These are phyloP conservation scores for Alcedo quadribrachys DNA, from an alignment of 2,797 vertebrate species.

Conservation along the genomic window DNA sequence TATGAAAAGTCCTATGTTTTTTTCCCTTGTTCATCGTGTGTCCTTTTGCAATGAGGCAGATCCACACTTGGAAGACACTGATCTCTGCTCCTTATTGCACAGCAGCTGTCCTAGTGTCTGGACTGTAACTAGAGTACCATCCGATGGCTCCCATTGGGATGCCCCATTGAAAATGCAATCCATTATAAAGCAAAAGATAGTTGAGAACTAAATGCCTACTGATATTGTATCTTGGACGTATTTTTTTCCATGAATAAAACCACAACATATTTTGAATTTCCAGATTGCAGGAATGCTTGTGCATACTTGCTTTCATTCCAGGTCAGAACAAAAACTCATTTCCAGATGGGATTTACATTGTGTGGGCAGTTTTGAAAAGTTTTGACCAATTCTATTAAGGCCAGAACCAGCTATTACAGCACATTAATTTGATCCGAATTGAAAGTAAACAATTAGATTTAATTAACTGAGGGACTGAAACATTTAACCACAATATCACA, in stretches of 20 bases:
- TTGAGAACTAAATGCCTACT: background rate
- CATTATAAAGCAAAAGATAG: background rate
- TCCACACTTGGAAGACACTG: background rate
- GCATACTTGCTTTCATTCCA: constrained; percentile 46
- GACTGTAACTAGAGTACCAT: background rate
- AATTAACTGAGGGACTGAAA: background rate
- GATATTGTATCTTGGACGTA: too few relatives aligned
- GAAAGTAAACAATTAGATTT: constrained; percentile 35
- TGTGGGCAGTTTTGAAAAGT: constrained; percentile 28
- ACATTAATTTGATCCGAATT: background rate
- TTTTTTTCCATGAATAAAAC: background rate
- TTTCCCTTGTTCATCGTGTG: background rate
- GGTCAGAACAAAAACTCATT: constrained; percentile 23
- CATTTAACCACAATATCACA: background rate
- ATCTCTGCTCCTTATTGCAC: background rate
- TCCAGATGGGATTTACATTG: constrained; percentile 39
- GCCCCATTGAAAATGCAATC: background rate
- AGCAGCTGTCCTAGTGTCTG: background rate
- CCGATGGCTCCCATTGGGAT: background rate
- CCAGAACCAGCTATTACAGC: background rate
- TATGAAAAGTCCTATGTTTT: background rate
- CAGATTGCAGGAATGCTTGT: constrained; percentile 38
- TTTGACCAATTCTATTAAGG: constrained; percentile 9
- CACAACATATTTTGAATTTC: constrained; percentile 22
- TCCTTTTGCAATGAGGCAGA: background rate